Base-by-base conservation (phyloP, 2,797 vertebrate genomes). In the Novumbra hubbsi region DNA sequence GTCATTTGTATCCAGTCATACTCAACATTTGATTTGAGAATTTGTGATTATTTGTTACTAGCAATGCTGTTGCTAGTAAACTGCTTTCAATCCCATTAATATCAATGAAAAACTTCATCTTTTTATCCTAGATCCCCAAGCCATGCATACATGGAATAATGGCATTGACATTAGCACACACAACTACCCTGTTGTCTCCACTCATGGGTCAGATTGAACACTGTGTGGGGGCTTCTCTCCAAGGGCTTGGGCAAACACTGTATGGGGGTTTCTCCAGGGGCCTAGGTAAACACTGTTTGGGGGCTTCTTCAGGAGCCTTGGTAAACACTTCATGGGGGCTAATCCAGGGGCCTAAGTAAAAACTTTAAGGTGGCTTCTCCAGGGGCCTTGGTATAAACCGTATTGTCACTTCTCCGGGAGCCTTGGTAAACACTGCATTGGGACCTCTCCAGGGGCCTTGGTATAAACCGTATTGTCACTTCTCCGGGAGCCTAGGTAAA, bases 1-100 rank as follows among this genome's bases (percentile, higher is more conserved):
- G 32, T 41, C 34, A 67, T 67, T 21, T 17, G 30, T 41, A 41
- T 24, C 67, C 67, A 68, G 38, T 68, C 41, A 68, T 68, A 41
- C 41, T 45, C 21, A 68, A 16, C n/a, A 68, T 68, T 7, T 0
- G n/a, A 48, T 48, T 45, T 24, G 3, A 68, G 41, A 27, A 24
- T 6, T 49, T 45, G 41, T 68, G 24, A 49, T 68, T 3, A 48
- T 38, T 24, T 24, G 15, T 15, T 28, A 45, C 28, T 14, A 45
- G 21, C 67, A 2, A 41, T 41, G 34, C 41, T 24, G 15, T 24
- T 45, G 12, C 41, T 49, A 60, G 21, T 14, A 60, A 14, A 21
- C 8, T n/a, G 52, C 52, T 55, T 7, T 55, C 2, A 2, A 55
- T 55, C n/a, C 17, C n/a, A 24, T 57, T 7, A 21, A 14, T 0